A percentile compares a stretch with the other conserved stretches of the same genome.
Evolutionary conservation across 2,888 invertebrate genomes (phyloP).

Genomic region (Zygothrica quintamaculata): DNA sequence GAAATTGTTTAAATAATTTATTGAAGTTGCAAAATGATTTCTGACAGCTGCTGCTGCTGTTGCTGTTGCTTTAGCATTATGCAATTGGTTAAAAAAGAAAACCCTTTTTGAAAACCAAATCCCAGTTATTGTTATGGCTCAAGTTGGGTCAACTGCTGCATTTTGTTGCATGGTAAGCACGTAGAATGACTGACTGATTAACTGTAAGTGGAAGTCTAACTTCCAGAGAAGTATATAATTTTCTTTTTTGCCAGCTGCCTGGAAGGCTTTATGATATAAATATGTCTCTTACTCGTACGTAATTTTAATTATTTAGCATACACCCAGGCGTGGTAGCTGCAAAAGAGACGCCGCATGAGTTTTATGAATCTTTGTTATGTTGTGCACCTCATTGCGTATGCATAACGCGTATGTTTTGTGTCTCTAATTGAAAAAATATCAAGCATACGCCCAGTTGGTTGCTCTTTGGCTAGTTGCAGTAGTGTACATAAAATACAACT

Average conservation of each 20-base stretch:
- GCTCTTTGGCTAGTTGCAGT: conserved; percentile 32
- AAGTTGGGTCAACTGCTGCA: conserved; percentile 62
- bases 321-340: conserved; percentile 13
- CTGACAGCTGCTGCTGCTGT: conserved; percentile 52
- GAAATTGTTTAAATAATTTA: conserved; percentile 66
- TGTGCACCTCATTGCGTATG: conserved; percentile 66
- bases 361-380: conserved; percentile 65
- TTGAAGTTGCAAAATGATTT: conserved; percentile 60
- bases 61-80: neutral
- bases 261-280: too few relatives aligned
- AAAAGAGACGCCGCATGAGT: conserved; percentile 47
- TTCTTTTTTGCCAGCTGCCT: too few relatives aligned
- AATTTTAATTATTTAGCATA: conserved; percentile 77
- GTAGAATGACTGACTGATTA: conserved; percentile 29
- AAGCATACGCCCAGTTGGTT: conserved; percentile 47
- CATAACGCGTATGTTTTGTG: conserved; percentile 64
- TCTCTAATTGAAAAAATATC: conserved; percentile 74
- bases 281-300: conserved; percentile 23
- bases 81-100: conserved; percentile 1
- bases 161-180: conserved; percentile 45
- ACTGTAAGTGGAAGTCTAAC: conserved; percentile 24
- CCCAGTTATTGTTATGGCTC: conserved; percentile 66
- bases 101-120: conserved; percentile 17
- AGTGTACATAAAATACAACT: conserved; percentile 50
- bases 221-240: conserved; percentile 60